Evolutionary conservation across 2,113 vertebrate genomes (phyloP).

Genomic region (Dolichallabes microphthalmus): DNA sequence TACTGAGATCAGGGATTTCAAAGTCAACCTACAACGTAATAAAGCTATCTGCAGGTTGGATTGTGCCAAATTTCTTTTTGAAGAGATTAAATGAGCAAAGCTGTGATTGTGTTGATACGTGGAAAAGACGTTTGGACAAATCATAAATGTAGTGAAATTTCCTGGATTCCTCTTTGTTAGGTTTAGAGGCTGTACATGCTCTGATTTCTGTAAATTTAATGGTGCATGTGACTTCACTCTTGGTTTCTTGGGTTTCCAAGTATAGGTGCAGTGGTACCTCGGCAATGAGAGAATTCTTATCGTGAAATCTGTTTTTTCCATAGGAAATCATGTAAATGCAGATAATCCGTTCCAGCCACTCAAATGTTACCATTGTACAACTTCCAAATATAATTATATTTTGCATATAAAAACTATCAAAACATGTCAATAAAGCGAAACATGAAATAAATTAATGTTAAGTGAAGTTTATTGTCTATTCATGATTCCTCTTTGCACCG

Average conservation of each 20-base stretch:
- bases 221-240: not conserved
- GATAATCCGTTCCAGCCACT: no score
- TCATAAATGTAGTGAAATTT: not conserved
- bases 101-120: not conserved
- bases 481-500: no score
- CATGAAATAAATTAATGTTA: no score
- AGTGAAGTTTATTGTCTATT: no score
- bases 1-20: slow-evolving; percentile 47
- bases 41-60: slow-evolving; percentile 32
- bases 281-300: no score
- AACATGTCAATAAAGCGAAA: no score
- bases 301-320: no score
- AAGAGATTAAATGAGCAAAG: not conserved
- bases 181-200: not conserved
- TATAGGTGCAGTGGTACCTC: not conserved
- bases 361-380: no score
- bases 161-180: not conserved
- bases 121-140: not conserved
- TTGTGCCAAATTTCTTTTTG: slow-evolving; percentile 44
- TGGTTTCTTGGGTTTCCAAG: not conserved
- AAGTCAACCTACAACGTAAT: slow-evolving; percentile 26
- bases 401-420: no score
- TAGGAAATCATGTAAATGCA: no score
- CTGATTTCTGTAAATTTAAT: not conserved
- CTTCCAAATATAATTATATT: no score